Evolutionary conservation across 2,797 vertebrate genomes (phyloP).

Genomic region (Coendou prehensilis): DNA sequence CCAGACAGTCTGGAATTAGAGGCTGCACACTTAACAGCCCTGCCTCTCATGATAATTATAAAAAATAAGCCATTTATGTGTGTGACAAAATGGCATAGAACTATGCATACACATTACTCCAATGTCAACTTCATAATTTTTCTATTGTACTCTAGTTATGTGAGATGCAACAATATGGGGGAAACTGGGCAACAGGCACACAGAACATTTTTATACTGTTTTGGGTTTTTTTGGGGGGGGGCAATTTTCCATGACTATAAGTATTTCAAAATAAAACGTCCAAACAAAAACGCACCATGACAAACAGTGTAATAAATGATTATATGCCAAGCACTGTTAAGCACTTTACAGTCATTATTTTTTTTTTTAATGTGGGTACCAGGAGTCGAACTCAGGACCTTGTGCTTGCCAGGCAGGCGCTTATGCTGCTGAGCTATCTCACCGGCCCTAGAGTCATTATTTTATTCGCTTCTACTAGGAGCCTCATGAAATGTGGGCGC

Average conservation of each 20-base stretch:
- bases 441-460: background rate
- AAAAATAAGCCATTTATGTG: background rate
- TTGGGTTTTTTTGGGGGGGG: background rate
- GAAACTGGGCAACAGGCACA: background rate
- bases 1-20: background rate
- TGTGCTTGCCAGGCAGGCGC: too few relatives aligned
- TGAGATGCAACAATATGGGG: background rate
- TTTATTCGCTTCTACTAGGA: conserved; percentile 23
- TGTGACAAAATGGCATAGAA: background rate
- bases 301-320: background rate
- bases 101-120: background rate
- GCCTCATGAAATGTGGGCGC: background rate
- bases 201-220: background rate
- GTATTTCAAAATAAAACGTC: conserved; percentile 34
- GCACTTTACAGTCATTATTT: background rate
- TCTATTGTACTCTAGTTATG: background rate
- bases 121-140: background rate
- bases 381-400: too few relatives aligned
- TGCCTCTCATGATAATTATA: conserved; percentile 4
- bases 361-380: too few relatives aligned
- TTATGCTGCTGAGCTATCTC: too few relatives aligned
- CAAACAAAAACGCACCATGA: background rate
- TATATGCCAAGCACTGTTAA: background rate
- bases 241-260: conserved; percentile 3
- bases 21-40: background rate